Percentiles rank a stretch among this genome's conserved stretches.
These are phyloP conservation scores for Pocillopora damicornis DNA, from an alignment of 64 coral and sea anemone species.

Conservation along the genomic window DNA sequence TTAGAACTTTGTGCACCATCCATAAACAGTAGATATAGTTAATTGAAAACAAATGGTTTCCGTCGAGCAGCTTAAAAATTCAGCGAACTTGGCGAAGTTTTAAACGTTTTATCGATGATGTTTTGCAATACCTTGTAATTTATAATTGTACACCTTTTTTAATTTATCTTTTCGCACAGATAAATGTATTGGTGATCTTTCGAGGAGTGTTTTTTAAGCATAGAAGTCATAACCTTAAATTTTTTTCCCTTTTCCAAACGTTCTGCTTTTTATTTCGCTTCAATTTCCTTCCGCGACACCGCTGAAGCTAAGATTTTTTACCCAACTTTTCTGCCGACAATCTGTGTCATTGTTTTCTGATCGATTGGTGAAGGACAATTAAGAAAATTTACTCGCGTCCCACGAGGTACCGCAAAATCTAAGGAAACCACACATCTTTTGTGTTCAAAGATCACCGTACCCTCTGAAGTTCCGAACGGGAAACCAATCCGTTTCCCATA, in stretches of 20 bases:
- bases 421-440: conserved; percentile 21
- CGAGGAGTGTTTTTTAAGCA: no score
- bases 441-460: neutral
- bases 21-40: conserved; percentile 45
- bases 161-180: neutral
- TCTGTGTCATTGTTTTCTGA: neutral
- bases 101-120: neutral
- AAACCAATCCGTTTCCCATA: neutral
- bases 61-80: neutral
- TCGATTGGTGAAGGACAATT: neutral
- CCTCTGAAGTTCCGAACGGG: conserved; percentile 32
- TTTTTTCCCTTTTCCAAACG: no score
- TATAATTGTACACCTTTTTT: neutral
- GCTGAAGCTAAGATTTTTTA: neutral
- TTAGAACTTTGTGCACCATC: conserved; percentile 25
- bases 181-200: neutral
- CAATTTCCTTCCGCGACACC: no score
- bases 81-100: neutral
- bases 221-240: no score
- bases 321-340: neutral
- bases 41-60: conserved; percentile 37
- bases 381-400: neutral
- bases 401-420: neutral
- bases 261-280: no score
- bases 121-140: neutral